Evolutionary conservation across 2,113 vertebrate genomes (phyloP).

Genomic region (Ammodytes marinus): DNA sequence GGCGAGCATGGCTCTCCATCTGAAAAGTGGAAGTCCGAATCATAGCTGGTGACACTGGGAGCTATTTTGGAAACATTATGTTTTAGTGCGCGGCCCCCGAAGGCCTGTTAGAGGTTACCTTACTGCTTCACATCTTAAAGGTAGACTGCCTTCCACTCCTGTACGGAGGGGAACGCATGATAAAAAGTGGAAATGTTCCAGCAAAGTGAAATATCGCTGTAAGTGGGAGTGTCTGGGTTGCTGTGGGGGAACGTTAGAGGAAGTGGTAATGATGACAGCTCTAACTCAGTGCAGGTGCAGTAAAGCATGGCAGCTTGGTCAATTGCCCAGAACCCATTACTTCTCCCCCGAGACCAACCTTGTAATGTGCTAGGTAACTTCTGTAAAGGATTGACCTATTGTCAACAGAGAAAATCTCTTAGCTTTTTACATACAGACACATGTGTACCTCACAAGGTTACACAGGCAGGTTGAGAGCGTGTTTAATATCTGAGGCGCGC

Average conservation of each 20-base stretch:
- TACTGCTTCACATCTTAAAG: conserved; percentile 44
- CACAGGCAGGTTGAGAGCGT: conserved; percentile 58
- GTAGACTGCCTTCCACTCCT: conserved; percentile 43
- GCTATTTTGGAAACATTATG: conserved; percentile 54
- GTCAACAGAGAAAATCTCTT: conserved; percentile 82
- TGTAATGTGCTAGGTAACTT: conserved; percentile 86
- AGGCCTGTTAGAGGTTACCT: conserved; percentile 64
- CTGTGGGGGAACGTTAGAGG: conserved; percentile 81
- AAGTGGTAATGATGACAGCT: conserved; percentile 88
- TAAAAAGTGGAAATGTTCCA: conserved; percentile 71
- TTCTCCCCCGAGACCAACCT: conserved; percentile 82
- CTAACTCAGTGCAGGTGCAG: conserved; percentile 86
- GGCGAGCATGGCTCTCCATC: conserved; percentile 28
- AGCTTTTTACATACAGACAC: conserved; percentile 78
- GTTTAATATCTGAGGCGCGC: conserved; percentile 20
- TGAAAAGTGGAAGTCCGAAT: conserved; percentile 58
- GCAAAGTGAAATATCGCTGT: conserved; percentile 76
- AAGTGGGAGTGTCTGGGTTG: conserved; percentile 80
- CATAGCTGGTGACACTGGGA: conserved; percentile 18
- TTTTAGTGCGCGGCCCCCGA: conserved; percentile 39
- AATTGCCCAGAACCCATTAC: conserved; percentile 88
- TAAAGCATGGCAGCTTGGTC: conserved; percentile 85
- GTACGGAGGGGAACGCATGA: conserved; percentile 44
- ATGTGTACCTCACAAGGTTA: conserved; percentile 79
- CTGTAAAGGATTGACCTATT: conserved; percentile 82